phyloP scores from a whole-genome alignment of 2,797 vertebrate genomes.

The Lepidocolaptes lacrymiger region DNA sequence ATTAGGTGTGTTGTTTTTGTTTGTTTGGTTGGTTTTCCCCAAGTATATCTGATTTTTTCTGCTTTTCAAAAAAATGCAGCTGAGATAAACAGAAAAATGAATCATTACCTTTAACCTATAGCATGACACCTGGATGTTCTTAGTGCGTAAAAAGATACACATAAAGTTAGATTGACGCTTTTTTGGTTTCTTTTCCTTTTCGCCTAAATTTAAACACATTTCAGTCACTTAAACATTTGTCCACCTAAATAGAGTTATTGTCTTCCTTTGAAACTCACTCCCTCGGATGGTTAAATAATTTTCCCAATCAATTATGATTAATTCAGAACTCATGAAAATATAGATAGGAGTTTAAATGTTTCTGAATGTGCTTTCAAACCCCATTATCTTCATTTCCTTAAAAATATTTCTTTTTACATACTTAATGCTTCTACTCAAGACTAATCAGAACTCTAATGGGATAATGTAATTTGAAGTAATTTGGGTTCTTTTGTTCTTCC shows the following conservation, averaged over 20 bases:
- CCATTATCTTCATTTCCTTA: neutral
- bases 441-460: neutral
- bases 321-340: neutral
- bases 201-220: neutral
- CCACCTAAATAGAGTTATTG: neutral
- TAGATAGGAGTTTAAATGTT: neutral
- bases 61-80: neutral
- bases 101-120: neutral
- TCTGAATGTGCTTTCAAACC: neutral
- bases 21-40: neutral
- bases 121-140: neutral
- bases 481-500: neutral
- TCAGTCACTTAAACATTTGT: neutral
- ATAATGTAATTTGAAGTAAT: neutral
- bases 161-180: neutral
- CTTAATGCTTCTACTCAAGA: neutral
- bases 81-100: neutral
- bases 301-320: neutral
- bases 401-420: neutral
- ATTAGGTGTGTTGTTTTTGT: neutral
- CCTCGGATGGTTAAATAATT: neutral
- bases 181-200: neutral
- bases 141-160: neutral
- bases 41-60: neutral
- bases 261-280: neutral